Evolutionary conservation across 1,140 invertebrate species (phyloP), one percentile per base, ranked within the genome.

Genomic region (Nasonia longicornis): DNA sequence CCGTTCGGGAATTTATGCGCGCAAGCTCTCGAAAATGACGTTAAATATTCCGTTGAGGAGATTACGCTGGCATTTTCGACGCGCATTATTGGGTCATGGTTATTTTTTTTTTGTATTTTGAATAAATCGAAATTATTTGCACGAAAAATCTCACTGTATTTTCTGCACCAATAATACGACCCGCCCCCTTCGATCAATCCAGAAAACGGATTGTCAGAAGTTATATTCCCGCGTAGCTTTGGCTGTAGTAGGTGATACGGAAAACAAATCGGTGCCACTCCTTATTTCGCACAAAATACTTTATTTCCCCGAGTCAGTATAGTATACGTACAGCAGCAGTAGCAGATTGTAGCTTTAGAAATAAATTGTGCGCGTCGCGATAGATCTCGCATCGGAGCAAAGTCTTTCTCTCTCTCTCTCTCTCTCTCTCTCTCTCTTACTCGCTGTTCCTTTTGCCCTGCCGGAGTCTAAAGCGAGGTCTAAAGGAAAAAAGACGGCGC

Each of bases 261-360:
- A 52, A 71, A 71, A 71, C 66, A 81, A 77, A 77, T 76, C 71
- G 45, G 11, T 14, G 66, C 22, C 31, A 11, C 70, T 73, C n/a
- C 70, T 64, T 74, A 66, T 73, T 75, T 75, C 79, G 31, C 31
- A 42, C 52, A 14, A 86, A 89, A 89, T 87, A 89, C 85, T 89
- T 88, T 89, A 89, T 90, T 89, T 87, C 77, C 22, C 8, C 16
- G 31, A 63, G 26, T 11, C 31, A 35, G 31, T 35, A 35, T 35
- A 35, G 31, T 35, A 35, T 35, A 35, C 31, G 31, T 35, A 29
- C 52, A 67, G 66, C 52, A 67, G 66, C 66, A 29, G 84, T 82
- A 86, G 87, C 88, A 89, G 87, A 89, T 89, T 89, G 89, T 88
- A 89, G 87, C 88, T 88, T 88, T 89, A 87, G 87, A 88, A 87